These are phyloP conservation scores for Gymnogyps californianus DNA, from an alignment of 2,113 vertebrate genomes.

Conservation along the genomic window DNA sequence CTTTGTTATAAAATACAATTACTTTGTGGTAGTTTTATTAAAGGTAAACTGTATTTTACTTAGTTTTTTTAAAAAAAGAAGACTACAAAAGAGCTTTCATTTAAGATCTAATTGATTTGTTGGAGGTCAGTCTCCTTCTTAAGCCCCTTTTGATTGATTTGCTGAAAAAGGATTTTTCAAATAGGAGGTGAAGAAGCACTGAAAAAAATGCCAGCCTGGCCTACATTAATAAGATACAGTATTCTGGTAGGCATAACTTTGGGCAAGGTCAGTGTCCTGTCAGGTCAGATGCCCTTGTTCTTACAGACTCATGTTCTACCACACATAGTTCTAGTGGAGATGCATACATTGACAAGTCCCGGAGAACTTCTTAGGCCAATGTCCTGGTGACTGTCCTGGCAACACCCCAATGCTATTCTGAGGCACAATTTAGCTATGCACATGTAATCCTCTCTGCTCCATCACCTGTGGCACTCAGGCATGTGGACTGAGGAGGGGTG, in stretches of 20 bases:
- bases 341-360: neutral
- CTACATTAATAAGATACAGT: neutral
- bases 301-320: neutral
- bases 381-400: neutral
- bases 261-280: neutral
- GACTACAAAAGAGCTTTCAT: neutral
- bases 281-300: neutral
- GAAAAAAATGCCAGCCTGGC: neutral
- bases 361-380: neutral
- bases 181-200: neutral
- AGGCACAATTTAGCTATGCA: neutral
- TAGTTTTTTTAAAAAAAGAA: neutral
- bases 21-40: slow-evolving; percentile 24
- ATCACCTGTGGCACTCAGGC: neutral
- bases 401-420: rapidly evolving
- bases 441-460: neutral
- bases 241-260: neutral
- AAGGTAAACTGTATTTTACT: slow-evolving; percentile 53
- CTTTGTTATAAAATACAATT: slow-evolving; percentile 33
- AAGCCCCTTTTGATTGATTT: neutral
- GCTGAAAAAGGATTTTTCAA: neutral
- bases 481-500: neutral
- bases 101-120: slow-evolving; percentile 11
- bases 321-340: rapidly evolving
- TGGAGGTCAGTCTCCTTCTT: neutral